phyloP scores from a whole-genome alignment of 2,888 invertebrate species.

The Campaea margaritaria region DNA sequence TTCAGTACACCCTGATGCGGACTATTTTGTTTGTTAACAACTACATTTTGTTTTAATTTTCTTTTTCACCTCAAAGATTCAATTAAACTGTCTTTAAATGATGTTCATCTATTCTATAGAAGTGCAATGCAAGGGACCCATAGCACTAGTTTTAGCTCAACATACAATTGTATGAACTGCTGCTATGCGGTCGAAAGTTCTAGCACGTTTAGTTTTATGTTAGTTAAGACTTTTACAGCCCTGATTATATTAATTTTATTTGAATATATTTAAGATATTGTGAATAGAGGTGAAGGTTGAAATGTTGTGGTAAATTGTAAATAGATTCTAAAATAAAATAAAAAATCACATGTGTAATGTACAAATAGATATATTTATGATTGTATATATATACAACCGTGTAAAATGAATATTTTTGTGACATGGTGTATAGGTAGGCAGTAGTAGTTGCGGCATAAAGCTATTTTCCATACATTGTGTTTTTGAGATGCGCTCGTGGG shows the following conservation, averaged over 20 bases:
- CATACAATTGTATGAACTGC: slow-evolving; percentile 9
- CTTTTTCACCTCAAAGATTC: slow-evolving; percentile 48
- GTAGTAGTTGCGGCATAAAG: slow-evolving; percentile 60
- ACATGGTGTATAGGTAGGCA: slow-evolving; percentile 75
- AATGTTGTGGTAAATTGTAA: slow-evolving; percentile 77
- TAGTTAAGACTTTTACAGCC: slow-evolving; percentile 70
- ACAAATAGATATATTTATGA: slow-evolving; percentile 81
- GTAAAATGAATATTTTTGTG: slow-evolving; percentile 81
- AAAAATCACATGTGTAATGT: slow-evolving; percentile 75
- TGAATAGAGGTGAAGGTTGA: slow-evolving; percentile 71
- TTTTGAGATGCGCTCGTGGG: slow-evolving; percentile 60
- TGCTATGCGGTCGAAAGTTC: slow-evolving; percentile 23
- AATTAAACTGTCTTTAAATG: slow-evolving; percentile 43
- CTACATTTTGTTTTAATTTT: too few species aligned
- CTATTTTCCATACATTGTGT: slow-evolving; percentile 72
- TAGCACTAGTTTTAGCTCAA: slow-evolving; percentile 21
- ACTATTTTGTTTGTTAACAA: too few species aligned
- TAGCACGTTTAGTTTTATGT: slow-evolving; percentile 54
- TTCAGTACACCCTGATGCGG: neutral
- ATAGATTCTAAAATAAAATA: slow-evolving; percentile 62
- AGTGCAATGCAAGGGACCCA: slow-evolving; percentile 16
- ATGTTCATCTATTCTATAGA: slow-evolving; percentile 42
- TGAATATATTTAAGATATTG: slow-evolving; percentile 60
- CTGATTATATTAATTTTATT: slow-evolving; percentile 63
- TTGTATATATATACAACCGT: slow-evolving; percentile 71